Evolutionary conservation across 2,113 vertebrate genomes (phyloP), one percentile per base, ranked within the genome.

Genomic region (Thermophis baileyi): DNA sequence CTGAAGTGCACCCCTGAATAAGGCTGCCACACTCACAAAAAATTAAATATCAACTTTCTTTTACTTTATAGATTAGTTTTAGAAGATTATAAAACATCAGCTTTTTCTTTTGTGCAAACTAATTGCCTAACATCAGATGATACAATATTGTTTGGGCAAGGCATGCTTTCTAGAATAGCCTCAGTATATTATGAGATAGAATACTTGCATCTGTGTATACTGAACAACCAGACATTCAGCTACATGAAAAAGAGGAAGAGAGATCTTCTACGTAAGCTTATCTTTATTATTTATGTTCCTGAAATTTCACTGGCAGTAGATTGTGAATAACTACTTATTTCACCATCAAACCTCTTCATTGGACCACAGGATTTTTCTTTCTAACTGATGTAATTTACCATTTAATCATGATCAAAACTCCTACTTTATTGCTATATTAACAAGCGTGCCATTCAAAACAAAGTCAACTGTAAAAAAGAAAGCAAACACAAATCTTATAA

Each of bases 341-440:
- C 63, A 85, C 46, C 87, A 85, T 47, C 60, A 89, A 89, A 89
- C 25, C 55, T 92, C 55, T 24, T 49, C 60, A 89, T 49, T 35
- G 63, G 87, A 89, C 1, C 25, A 92, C 88, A 89, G 27, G 92
- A 92, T 92, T 89, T 53, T 85, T 85, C 27, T 89, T 92, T 88
- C 30, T 81, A 40, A 88, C 20, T 55, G 87, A 40, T 89, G 46
- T 89, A 81, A 89, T 89, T 89, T 89, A 89, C 47, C 88, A 89
- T 85, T 89, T 88, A 85, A 49, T 85, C 60, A 85, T 27, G 55
- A 74, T 92, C 88, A 89, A 85, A 92, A 89, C 27, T 85, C 87
- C 53, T 46, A 85, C 51, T 92, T 92, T 92, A 92, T 92, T 89
- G 88, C 88, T 92, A 85, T 88, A 85, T 92, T 85, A 92, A 69